phyloP scores from a whole-genome alignment of 2,113 vertebrate genomes.

The Emydura subglobosa region DNA sequence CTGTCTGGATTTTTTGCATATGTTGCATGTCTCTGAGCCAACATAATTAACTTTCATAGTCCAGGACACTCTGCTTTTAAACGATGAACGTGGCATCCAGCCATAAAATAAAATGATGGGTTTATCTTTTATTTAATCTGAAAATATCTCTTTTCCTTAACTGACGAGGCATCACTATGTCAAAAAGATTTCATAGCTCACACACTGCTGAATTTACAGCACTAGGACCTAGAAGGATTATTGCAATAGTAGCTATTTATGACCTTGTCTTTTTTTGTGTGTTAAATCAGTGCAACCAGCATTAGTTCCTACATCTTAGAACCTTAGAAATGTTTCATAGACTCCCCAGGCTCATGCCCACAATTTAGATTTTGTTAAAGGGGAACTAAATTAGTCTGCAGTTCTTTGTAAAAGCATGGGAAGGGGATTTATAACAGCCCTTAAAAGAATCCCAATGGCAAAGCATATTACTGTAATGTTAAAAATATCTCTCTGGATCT shows the following conservation, averaged over 20 bases:
- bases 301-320: neutral
- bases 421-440: neutral
- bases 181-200: neutral
- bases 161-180: neutral
- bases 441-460: neutral
- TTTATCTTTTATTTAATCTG: neutral
- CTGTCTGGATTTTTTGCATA: slow-evolving; percentile 23
- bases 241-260: neutral
- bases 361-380: neutral
- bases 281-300: neutral
- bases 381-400: neutral
- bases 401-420: neutral
- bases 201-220: neutral
- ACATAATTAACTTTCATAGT: slow-evolving; percentile 10
- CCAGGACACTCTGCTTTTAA: slow-evolving; percentile 3
- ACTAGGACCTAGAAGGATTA: neutral
- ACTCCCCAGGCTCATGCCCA: neutral
- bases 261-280: neutral
- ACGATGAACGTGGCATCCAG: neutral
- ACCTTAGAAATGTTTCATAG: neutral
- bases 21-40: neutral
- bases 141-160: neutral
- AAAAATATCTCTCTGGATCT: neutral
- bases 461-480: neutral
- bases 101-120: neutral